These are phyloP conservation scores for Drosophila bocki DNA, from an alignment of 1,140 invertebrate species.

Conservation along the genomic window DNA sequence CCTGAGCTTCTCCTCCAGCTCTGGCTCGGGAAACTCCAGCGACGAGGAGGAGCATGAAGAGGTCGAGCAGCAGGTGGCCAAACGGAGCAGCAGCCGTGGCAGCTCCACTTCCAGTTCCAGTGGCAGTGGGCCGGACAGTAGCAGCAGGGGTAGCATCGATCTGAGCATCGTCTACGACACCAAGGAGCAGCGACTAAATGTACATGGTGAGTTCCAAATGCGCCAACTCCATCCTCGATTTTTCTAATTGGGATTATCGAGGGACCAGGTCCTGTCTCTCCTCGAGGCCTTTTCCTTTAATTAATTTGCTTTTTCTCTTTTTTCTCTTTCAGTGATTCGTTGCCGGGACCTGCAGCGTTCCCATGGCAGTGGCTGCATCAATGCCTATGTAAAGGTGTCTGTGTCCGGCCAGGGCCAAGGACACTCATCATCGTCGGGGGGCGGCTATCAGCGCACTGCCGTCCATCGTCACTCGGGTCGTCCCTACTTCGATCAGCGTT, in stretches of 20 bases:
- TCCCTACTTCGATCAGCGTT: slow-evolving; percentile 86
- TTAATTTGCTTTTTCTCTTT: background rate
- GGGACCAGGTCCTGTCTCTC: background rate
- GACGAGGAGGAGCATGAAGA: slow-evolving; percentile 49
- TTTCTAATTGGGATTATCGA: slow-evolving; percentile 10
- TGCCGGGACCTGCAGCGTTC: slow-evolving; percentile 85
- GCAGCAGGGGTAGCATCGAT: slow-evolving; percentile 68
- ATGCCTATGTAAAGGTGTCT: slow-evolving; percentile 86
- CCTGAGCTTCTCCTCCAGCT: slow-evolving; percentile 78
- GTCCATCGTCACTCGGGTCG: slow-evolving; percentile 86
- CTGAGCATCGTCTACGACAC: slow-evolving; percentile 62
- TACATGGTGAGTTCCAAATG: slow-evolving; percentile 84
- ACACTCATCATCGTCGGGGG: background rate
- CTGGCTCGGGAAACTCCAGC: slow-evolving; percentile 45
- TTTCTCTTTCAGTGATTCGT: slow-evolving; percentile 84
- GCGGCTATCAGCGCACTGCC: slow-evolving; percentile 85
- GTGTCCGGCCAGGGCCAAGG: slow-evolving; percentile 28
- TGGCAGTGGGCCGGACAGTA: background rate
- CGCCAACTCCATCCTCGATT: background rate
- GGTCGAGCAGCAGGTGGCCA: slow-evolving; percentile 57
- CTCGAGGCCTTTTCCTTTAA: background rate
- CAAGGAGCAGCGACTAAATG: slow-evolving; percentile 73
- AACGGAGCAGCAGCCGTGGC: slow-evolving; percentile 45
- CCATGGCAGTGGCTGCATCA: slow-evolving; percentile 82
- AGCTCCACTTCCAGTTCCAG: background rate